Evolutionary conservation across 53 echinoderm and acorn worm genomes (phyloP).

Genomic region (Paracentrotus lividus): DNA sequence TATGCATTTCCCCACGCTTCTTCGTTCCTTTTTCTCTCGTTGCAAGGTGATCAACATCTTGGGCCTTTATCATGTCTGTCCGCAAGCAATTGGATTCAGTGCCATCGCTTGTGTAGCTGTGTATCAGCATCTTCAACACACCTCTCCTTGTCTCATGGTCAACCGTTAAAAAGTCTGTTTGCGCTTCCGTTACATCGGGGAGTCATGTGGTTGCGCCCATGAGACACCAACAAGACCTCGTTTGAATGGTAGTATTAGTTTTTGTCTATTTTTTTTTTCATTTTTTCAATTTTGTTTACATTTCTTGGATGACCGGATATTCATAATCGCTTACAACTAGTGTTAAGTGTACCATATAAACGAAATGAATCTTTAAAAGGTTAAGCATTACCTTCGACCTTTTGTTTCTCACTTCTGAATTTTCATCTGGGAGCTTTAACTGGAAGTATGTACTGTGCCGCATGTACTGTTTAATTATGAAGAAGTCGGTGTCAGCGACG

Average conservation of each 20-base stretch:
- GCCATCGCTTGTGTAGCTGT: constrained; percentile 83
- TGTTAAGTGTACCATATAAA: background rate
- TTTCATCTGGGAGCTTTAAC: too few species aligned
- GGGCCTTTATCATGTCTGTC: constrained; percentile 57
- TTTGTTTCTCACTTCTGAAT: too few species aligned
- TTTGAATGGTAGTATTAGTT: constrained; percentile 41
- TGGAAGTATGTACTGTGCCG: too few species aligned
- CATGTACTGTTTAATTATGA: too few species aligned
- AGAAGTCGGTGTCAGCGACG: too few species aligned
- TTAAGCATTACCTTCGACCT: too few species aligned
- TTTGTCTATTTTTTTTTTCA: too few species aligned
- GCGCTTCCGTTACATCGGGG: constrained; percentile 64
- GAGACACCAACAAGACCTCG: constrained; percentile 32
- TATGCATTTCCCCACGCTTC: background rate
- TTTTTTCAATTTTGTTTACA: too few species aligned
- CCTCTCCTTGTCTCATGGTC: constrained; percentile 80
- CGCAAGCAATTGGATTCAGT: constrained; percentile 81
- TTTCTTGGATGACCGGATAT: too few species aligned
- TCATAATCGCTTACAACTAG: background rate
- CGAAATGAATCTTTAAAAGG: too few species aligned
- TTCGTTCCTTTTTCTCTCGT: background rate
- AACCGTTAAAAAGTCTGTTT: constrained; percentile 81
- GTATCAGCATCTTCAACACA: constrained; percentile 76
- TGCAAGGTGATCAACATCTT: constrained; percentile 85
- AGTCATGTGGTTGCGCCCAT: constrained; percentile 75